phyloP scores from a whole-genome alignment of 2,797 vertebrate genomes.

The Sciaenops ocellatus region DNA sequence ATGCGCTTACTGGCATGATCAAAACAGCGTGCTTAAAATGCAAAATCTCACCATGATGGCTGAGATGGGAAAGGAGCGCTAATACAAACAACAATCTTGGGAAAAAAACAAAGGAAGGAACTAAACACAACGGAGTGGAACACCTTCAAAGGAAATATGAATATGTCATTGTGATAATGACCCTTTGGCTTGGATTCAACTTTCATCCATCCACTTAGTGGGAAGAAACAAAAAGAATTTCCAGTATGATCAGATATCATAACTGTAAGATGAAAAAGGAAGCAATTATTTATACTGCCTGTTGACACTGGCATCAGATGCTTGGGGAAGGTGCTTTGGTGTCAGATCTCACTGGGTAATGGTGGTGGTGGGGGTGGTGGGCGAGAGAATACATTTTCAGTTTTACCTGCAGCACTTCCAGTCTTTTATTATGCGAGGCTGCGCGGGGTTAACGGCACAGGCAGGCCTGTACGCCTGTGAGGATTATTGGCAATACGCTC shows the following conservation, averaged over 20 bases:
- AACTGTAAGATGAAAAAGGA: conserved; percentile 52
- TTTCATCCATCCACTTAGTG: conserved; percentile 38
- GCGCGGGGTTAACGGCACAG: conserved; percentile 61
- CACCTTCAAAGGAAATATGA: conserved; percentile 57
- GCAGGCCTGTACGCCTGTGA: conserved; percentile 53
- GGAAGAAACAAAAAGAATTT: conserved; percentile 33
- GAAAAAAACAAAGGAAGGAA: conserved; percentile 38
- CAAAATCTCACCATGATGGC: conserved; percentile 55
- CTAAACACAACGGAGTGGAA: conserved; percentile 9
- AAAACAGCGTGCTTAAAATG: conserved; percentile 77
- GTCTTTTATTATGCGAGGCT: conserved; percentile 65
- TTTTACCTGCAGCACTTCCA: conserved; percentile 47
- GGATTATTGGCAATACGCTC: conserved; percentile 70
- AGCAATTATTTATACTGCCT: conserved; percentile 66
- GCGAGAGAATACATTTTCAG: conserved; percentile 22
- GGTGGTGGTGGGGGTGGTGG: background rate
- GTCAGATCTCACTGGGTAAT: conserved; percentile 58
- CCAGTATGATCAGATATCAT: conserved; percentile 51
- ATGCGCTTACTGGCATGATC: conserved; percentile 76
- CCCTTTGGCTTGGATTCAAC: conserved; percentile 53
- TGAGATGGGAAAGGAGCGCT: conserved; percentile 43
- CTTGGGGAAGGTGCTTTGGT: conserved; percentile 49
- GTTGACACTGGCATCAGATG: conserved; percentile 65
- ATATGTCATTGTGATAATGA: conserved; percentile 59
- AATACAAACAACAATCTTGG: conserved; percentile 66